Base-by-base conservation (phyloP, 1,140 invertebrate genomes). In the Drosophila repleta region DNA sequence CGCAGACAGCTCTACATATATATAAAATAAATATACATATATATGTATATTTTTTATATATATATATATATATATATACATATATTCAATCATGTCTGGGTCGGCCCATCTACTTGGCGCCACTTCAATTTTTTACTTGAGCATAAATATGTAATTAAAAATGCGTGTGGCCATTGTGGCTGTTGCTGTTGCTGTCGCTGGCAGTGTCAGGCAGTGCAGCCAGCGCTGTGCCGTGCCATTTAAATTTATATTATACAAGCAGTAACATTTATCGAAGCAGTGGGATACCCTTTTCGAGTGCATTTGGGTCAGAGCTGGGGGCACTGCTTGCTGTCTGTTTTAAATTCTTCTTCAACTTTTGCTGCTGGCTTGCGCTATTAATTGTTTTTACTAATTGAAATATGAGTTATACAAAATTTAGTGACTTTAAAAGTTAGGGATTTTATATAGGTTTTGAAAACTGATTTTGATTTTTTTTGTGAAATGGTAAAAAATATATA, bases 141-240 rank as follows among this genome's bases (percentile, higher is more conserved):
- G 46, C 82, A 81, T 78, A 87, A 85, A 85, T 75, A 63, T 66
- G 82, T 87, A 85, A 85, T 85, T 85, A 85, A 87, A 87, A 85
- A 75, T 69, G 69, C 63, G 65, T 69, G 20, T n/a, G 20, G 41
- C 26, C 26, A 43, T 56, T 57, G 72, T 37, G 29, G 57, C 48
- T 45, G 24, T 10, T 32, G 18, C 24, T 49, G 39, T 18, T 65
- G 58, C 37, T 46, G 17, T 48, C 48, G 71, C 18, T 26, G 32
- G 55, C 32, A 43, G 20, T n/a, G 32, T 52, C 60, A 61, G 26
- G 26, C 56, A 55, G 46, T 55, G 11, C 41, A 55, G 11, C 53
- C 39, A 51, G 18, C 56, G 64, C 43, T 48, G 57, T 55, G 62
- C 56, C 29, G 73, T 66, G 73, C 52, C 55, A 69, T 81, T 84